Evolutionary conservation across 2,113 vertebrate species (phyloP).

Genomic region (Todiramphus chloris): DNA sequence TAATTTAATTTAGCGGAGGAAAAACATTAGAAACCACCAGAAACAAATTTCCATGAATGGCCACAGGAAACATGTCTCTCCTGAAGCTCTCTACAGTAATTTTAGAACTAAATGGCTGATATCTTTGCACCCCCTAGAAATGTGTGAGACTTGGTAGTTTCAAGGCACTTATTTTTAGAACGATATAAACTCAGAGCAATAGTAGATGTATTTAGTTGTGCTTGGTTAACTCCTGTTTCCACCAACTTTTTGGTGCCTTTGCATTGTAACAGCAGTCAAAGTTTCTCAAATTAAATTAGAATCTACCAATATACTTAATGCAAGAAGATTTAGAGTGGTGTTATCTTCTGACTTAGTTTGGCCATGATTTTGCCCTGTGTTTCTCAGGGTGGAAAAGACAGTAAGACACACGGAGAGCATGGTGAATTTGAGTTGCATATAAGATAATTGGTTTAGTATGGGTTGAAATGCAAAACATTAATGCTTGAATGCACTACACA

Average conservation of each 20-base stretch:
- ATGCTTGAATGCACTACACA: neutral
- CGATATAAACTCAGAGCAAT: neutral
- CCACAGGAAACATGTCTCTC: neutral
- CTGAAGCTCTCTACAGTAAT: neutral
- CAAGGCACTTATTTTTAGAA: neutral
- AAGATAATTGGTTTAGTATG: neutral
- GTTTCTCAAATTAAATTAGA: neutral
- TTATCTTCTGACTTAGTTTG: neutral
- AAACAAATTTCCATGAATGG: neutral
- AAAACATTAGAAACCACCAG: neutral
- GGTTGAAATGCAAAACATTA: neutral
- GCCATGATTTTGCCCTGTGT: neutral
- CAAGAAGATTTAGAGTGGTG: neutral
- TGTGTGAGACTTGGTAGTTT: neutral
- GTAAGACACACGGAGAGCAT: neutral
- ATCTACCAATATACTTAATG: neutral
- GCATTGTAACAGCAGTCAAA: neutral
- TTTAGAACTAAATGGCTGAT: neutral
- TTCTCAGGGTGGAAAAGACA: neutral
- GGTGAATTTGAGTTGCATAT: neutral
- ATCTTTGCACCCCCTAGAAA: neutral
- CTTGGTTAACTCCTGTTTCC: neutral
- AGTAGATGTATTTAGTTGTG: neutral
- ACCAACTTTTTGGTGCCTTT: neutral
- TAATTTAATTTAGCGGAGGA: slow-evolving; percentile 21